Percentiles rank a stretch among this genome's conserved stretches.
Conservation (phyloP, 2,797 vertebrate species). For the Tiaroga cobitis region DNA sequence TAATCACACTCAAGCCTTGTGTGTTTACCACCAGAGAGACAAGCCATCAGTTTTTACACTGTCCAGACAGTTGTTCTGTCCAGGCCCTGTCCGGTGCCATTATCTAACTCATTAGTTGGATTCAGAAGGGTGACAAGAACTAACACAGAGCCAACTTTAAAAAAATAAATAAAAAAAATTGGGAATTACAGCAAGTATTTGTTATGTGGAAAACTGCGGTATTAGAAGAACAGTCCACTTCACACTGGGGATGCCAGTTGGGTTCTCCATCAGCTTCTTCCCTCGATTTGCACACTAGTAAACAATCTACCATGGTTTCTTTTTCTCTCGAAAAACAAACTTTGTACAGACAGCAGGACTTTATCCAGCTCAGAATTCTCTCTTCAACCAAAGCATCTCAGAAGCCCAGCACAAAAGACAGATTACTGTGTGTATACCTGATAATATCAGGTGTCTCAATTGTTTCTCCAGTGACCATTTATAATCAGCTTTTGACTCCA, state of each 20-base stretch:
- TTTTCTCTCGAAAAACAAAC: not conserved
- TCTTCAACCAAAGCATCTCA: slow-evolving; percentile 37
- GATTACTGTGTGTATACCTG: not conserved
- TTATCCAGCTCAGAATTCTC: slow-evolving; percentile 24
- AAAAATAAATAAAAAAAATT: slow-evolving; percentile 1
- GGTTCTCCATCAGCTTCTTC: not conserved
- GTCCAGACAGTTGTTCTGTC: slow-evolving; percentile 15
- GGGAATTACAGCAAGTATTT: slow-evolving; percentile 35
- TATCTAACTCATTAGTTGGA: slow-evolving; percentile 45
- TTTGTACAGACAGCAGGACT: not conserved
- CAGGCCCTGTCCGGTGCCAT: slow-evolving; percentile 7
- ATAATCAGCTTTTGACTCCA: not conserved
- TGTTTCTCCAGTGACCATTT: not conserved
- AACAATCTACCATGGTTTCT: not conserved
- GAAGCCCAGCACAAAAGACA: not conserved
- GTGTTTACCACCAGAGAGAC: slow-evolving; percentile 19
- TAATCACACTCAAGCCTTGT: slow-evolving; percentile 23
- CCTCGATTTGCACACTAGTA: not conserved
- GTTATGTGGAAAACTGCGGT: slow-evolving; percentile 4
- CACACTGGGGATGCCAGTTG: slow-evolving; percentile 18
- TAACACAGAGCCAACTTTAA: not conserved
- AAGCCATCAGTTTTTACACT: slow-evolving; percentile 34
- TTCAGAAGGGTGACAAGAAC: slow-evolving; percentile 20
- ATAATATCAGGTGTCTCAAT: not conserved
- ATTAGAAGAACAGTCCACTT: slow-evolving; percentile 4